Evolutionary conservation across 1,140 invertebrate species (phyloP).

Genomic region (Whitmania pigra): DNA sequence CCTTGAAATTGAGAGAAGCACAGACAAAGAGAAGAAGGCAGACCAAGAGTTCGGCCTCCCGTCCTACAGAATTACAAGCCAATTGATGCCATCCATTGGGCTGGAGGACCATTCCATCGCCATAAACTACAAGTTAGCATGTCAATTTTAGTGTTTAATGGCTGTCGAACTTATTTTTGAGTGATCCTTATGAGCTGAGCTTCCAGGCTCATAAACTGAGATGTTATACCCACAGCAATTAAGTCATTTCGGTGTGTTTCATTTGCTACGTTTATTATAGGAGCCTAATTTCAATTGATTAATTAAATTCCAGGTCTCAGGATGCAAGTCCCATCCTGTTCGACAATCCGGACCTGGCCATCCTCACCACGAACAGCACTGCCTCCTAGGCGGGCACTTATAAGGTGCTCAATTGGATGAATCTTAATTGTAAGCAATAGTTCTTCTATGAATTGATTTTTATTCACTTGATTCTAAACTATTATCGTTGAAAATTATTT

Average conservation of each 20-base stretch:
- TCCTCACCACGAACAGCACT: slow-evolving; percentile 76
- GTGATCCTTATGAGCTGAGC: too few relatives aligned
- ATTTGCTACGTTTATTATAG: too few relatives aligned
- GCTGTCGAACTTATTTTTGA: too few relatives aligned
- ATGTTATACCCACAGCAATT: too few relatives aligned
- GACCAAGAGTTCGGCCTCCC: slow-evolving; percentile 77
- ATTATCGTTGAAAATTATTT: neutral
- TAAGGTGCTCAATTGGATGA: too few relatives aligned
- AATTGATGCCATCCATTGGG: slow-evolving; percentile 74
- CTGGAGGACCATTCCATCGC: slow-evolving; percentile 47
- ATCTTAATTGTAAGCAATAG: slow-evolving; percentile 35
- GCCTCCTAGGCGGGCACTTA: too few relatives aligned
- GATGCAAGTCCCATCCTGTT: slow-evolving; percentile 58
- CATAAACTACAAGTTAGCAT: slow-evolving; percentile 23
- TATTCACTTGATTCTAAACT: neutral
- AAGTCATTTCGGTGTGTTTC: too few relatives aligned
- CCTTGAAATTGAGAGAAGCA: slow-evolving; percentile 20
- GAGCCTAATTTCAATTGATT: too few relatives aligned
- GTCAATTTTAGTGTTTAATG: neutral
- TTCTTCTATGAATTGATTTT: too few relatives aligned
- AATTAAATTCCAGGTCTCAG: slow-evolving; percentile 47
- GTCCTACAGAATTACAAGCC: slow-evolving; percentile 91
- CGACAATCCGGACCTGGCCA: slow-evolving; percentile 48
- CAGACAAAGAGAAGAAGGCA: slow-evolving; percentile 44
- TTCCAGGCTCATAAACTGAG: too few relatives aligned